Evolutionary conservation across 2,113 vertebrate species (phyloP).

Genomic region (Tachycineta bicolor): DNA sequence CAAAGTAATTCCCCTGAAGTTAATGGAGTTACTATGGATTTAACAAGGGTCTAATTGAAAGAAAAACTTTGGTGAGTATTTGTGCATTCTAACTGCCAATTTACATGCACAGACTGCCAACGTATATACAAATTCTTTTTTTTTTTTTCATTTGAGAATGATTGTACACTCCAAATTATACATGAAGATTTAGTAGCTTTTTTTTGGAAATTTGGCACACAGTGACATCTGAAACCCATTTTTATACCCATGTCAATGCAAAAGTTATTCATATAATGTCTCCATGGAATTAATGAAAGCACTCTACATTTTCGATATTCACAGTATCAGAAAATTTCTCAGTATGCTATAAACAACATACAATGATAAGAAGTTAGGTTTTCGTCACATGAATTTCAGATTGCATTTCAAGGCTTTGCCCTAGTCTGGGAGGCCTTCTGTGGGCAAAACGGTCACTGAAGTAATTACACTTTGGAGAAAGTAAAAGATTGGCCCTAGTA

Average conservation of each 20-base stretch:
- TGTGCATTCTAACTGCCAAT: constrained; percentile 62
- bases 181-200: constrained; percentile 60
- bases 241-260: constrained; percentile 60
- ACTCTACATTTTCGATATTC: constrained; percentile 41
- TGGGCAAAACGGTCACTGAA: constrained; percentile 10
- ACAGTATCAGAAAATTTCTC: constrained; percentile 47
- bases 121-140: constrained; percentile 51
- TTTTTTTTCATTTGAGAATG: constrained; percentile 53
- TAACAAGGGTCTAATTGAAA: constrained; percentile 64
- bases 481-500: not conserved
- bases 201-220: constrained; percentile 61
- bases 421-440: not conserved
- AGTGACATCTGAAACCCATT: constrained; percentile 64
- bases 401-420: not conserved
- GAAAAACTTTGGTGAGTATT: constrained; percentile 46
- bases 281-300: constrained; percentile 43
- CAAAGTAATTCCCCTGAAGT: constrained; percentile 51
- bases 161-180: constrained; percentile 52
- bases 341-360: constrained; percentile 30
- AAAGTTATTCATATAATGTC: constrained; percentile 46
- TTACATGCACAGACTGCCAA: constrained; percentile 54
- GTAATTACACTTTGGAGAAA: not conserved
- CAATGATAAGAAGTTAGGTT: constrained; percentile 40
- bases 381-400: constrained; percentile 32
- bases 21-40: constrained; percentile 64